Percentiles rank a stretch among this genome's conserved stretches.
These are phyloP conservation scores for Gerris lacustris DNA, from an alignment of 2,888 invertebrate genomes.

Conservation along the genomic window DNA sequence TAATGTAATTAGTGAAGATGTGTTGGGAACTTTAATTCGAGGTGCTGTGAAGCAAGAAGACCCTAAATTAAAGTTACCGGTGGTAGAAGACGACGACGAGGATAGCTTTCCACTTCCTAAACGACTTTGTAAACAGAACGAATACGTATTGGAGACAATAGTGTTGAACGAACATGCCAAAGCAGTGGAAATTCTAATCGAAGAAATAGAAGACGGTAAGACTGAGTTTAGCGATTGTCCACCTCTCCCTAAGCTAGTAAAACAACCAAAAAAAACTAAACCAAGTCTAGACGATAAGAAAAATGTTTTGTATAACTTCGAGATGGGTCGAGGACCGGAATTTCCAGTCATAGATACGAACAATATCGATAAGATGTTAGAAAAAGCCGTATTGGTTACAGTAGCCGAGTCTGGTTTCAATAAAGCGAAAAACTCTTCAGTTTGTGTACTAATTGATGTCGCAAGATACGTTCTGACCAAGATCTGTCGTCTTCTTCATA, in stretches of 20 bases:
- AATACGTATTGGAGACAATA: constrained; percentile 6
- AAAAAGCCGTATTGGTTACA: not conserved
- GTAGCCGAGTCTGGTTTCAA: constrained; percentile 6
- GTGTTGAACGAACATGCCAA: not conserved
- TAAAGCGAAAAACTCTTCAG: constrained; percentile 5
- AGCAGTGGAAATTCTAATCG: not conserved
- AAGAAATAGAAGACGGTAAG: not conserved
- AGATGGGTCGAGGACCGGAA: constrained; percentile 5
- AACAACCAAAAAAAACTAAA: too few relatives aligned
- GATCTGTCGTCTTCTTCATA: not conserved
- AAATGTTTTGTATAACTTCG: not conserved
- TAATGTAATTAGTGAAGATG: constrained; percentile 5
- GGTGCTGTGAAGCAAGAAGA: constrained; percentile 11
- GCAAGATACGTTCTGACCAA: not conserved
- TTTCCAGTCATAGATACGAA: constrained; percentile 1
- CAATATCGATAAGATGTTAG: not conserved
- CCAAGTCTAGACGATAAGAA: not conserved
- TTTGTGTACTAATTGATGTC: not conserved
- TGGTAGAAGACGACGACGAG: constrained; percentile 4
- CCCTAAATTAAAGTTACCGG: not conserved
- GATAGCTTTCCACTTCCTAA: not conserved
- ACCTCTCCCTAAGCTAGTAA: not conserved
- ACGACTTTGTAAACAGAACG: not conserved
- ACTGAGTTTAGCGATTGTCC: constrained; percentile 6
- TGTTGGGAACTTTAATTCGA: constrained; percentile 6